phyloP scores from a whole-genome alignment of 2,797 vertebrate species.

The Xiphophorus birchmanni region DNA sequence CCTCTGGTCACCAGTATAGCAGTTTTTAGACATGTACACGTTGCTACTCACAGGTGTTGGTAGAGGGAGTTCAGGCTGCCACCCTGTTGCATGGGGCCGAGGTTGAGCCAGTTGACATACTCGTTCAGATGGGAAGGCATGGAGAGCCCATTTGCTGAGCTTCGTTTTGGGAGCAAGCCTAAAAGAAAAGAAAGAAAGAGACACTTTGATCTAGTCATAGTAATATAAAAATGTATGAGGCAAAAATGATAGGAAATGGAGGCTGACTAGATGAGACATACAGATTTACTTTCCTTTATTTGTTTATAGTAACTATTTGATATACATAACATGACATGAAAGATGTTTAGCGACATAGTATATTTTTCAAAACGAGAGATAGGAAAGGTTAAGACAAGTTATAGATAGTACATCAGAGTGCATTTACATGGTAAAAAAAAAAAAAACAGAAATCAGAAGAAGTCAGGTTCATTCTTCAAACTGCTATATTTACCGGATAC shows the following conservation, averaged over 20 bases:
- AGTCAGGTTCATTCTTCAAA: not conserved
- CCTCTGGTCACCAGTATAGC: not conserved
- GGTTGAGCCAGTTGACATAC: constrained; percentile 70
- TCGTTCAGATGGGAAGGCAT: constrained; percentile 65
- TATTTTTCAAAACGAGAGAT: not conserved
- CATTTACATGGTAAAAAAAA: not conserved
- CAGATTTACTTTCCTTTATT: not conserved
- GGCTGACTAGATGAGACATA: not conserved
- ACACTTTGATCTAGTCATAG: not conserved
- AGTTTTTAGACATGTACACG: not conserved
- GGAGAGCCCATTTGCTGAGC: constrained; percentile 71
- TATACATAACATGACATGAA: not conserved
- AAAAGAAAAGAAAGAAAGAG: not conserved
- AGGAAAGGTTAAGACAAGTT: not conserved
- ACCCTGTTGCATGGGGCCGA: constrained; percentile 51
- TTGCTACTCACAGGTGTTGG: constrained; percentile 63
- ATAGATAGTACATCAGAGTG: not conserved
- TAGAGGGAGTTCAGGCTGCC: constrained; percentile 61
- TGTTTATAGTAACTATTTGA: not conserved
- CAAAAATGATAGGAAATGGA: not conserved
- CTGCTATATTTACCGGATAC: constrained; percentile 64
- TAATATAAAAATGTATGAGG: not conserved
- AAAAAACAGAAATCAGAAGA: not conserved
- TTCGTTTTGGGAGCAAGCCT: constrained; percentile 70
- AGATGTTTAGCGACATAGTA: not conserved